phyloP scores from a whole-genome alignment of 2,797 vertebrate genomes.

The Coregonus suidteri region DNA sequence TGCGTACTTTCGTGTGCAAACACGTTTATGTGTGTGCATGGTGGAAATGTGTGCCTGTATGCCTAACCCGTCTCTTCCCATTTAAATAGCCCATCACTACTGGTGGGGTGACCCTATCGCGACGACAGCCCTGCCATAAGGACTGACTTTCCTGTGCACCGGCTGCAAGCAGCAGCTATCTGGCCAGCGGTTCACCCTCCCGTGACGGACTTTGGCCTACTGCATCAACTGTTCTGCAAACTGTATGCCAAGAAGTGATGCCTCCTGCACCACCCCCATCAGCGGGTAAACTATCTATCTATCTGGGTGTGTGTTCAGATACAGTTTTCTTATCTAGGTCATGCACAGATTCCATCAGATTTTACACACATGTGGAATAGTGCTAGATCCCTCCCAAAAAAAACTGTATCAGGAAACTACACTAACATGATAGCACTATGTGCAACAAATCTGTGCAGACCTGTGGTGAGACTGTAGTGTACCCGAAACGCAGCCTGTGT shows the following conservation, averaged over 20 bases:
- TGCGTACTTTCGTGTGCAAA: too few species aligned
- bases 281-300: constrained; percentile 79
- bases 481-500: too few species aligned
- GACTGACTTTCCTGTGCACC: constrained; percentile 97
- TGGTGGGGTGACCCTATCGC: constrained; percentile 93
- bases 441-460: too few species aligned
- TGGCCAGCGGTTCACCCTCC: constrained; percentile 95
- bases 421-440: too few species aligned
- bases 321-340: too few species aligned
- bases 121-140: constrained; percentile 98
- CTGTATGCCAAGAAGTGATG: constrained; percentile 97
- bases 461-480: too few species aligned
- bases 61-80: not conserved
- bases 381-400: too few species aligned
- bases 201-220: constrained; percentile 94
- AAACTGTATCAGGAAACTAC: too few species aligned
- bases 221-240: constrained; percentile 98
- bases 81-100: constrained; percentile 92
- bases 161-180: constrained; percentile 94
- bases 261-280: constrained; percentile 94
- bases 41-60: not conserved
- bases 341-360: too few species aligned
- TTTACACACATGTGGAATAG: too few species aligned
- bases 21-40: not conserved
- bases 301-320: not conserved